Evolutionary conservation across 2,797 vertebrate species (phyloP), one percentile per base, ranked within the genome.

Genomic region (Enoplosus armatus): DNA sequence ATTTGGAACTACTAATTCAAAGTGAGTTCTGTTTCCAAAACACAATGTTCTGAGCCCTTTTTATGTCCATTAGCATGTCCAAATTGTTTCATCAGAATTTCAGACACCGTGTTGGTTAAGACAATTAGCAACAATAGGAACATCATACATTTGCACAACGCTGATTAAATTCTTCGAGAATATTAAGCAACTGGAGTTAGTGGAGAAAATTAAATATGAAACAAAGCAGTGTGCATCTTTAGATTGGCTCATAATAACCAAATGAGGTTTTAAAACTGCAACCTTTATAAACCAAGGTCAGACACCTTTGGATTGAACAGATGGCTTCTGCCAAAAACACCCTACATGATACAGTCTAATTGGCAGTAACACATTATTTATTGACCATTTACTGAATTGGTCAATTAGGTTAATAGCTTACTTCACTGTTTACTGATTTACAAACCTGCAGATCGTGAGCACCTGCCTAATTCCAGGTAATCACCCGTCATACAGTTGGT

Each of bases 321-420:
- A 92, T 91, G 93, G 90, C 67, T 86, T 35, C 80, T 85, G 85
- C 87, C 80, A 81, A 77, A 67, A 68, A 79, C 61, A 22, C 81
- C 71, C 89, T 41, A 86, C 82, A 78, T 60, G 87, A 83, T 75
- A 16, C 81, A 22, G 24, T 72, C 80, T 93, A 93, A 94, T 93
- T 92, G 90, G 87, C 85, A 84, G 58, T 82, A 86, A 81, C 75
- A 29, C 71, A 20, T 91, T 91, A 93, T 92, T 94, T 94, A 94
- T 94, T 90, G 92, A 89, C 88, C 85, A 80, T 93, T 91, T 86
- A 76, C 83, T 77, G 82, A 91, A 92, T 85, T 86, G 92, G 90
- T 89, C 88, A 90, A 94, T 94, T 93, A 94, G 85, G 88, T 83
- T 85, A 89, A 86, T 82, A 66, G 84, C 81, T 87, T 72, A 83